Conservation (phyloP, 2,797 vertebrate genomes). For the Ctenochaetus hawaiiensis region DNA sequence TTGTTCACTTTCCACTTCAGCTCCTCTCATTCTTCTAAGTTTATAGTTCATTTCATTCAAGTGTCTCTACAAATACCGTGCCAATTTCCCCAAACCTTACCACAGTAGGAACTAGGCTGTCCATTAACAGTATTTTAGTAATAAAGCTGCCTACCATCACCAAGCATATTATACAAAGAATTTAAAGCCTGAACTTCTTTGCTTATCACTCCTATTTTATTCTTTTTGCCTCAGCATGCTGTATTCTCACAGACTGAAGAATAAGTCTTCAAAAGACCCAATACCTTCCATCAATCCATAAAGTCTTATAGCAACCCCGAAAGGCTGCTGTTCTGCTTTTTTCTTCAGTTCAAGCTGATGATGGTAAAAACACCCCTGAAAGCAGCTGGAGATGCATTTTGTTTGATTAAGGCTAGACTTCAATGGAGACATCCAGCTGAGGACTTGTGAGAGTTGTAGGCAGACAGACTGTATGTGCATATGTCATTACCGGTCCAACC, state of each 20-base stretch:
- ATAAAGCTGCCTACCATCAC: conserved; percentile 7
- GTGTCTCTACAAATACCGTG: conserved; percentile 45
- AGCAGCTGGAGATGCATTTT: conserved; percentile 68
- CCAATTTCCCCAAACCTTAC: conserved; percentile 58
- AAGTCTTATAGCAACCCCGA: conserved; percentile 45
- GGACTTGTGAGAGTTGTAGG: conserved; percentile 30
- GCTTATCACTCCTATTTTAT: conserved; percentile 14
- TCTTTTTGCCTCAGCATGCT: conserved; percentile 17
- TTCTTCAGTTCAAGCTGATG: conserved; percentile 58
- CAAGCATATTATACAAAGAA: conserved; percentile 28
- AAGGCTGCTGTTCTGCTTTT: conserved; percentile 57
- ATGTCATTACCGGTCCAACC: conserved; percentile 39
- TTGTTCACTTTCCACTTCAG: conserved; percentile 58
- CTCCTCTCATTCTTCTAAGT: conserved; percentile 62
- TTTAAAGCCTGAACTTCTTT: conserved; percentile 8
- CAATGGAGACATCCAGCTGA: conserved; percentile 55
- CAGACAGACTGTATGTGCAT: conserved; percentile 43
- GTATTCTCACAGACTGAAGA: conserved; percentile 45
- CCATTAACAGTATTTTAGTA: conserved; percentile 20
- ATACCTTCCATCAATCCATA: conserved; percentile 50
- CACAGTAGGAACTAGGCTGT: conserved; percentile 52
- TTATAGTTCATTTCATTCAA: conserved; percentile 77
- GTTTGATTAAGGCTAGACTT: conserved; percentile 70
- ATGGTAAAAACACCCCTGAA: conserved; percentile 68
- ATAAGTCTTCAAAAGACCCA: conserved; percentile 53